Evolutionary conservation across 2,888 invertebrate genomes (phyloP).

Genomic region (Tetranychus piercei): DNA sequence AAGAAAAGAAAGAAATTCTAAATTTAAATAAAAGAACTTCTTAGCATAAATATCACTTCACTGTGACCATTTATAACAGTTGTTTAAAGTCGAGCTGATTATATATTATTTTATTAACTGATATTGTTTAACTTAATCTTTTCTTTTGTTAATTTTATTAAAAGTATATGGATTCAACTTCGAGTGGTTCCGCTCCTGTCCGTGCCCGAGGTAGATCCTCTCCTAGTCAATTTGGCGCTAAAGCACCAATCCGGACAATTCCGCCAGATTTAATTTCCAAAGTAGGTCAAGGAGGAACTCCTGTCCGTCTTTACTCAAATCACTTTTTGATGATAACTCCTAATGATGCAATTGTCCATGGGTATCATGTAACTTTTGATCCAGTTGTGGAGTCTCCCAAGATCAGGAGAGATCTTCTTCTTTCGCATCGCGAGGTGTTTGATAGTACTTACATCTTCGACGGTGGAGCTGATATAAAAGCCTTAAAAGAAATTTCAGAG

Average conservation of each 20-base stretch:
- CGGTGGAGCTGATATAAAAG: constrained; percentile 25
- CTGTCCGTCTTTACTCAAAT: not conserved
- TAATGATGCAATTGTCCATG: constrained; percentile 28
- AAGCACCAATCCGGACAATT: not conserved
- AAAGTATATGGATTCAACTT: too few species aligned
- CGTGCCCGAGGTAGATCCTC: too few species aligned
- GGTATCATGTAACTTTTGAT: constrained; percentile 33
- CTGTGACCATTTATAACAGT: too few species aligned
- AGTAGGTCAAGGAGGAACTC: not conserved
- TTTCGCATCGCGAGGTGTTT: constrained; percentile 28
- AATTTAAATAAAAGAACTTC: too few species aligned
- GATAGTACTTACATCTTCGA: constrained; percentile 24
- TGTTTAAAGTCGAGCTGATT: too few species aligned
- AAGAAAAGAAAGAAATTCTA: too few species aligned
- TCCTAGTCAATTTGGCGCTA: not conserved
- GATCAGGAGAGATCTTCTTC: constrained; percentile 31
- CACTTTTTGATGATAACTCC: not conserved
- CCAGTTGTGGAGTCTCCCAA: constrained; percentile 32
- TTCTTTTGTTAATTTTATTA: too few species aligned
- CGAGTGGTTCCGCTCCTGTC: too few species aligned
- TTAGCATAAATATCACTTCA: too few species aligned
- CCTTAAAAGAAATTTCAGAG: not conserved
- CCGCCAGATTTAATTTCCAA: not conserved
- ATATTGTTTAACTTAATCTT: too few species aligned
- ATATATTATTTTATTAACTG: too few species aligned